These are phyloP conservation scores for Anguilla obscura DNA, from an alignment of 2,797 vertebrate species.

Conservation along the genomic window DNA sequence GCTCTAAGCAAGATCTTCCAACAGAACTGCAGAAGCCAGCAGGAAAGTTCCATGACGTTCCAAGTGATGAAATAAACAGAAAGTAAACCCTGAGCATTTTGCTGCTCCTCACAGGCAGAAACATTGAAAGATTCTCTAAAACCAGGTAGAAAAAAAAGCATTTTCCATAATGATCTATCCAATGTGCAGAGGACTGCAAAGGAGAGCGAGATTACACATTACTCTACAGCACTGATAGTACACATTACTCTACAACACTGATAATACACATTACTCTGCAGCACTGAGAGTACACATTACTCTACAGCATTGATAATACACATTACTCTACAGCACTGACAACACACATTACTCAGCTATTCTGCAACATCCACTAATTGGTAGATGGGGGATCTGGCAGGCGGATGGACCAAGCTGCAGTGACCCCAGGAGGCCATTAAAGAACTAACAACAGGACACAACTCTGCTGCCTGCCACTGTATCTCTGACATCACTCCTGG, in stretches of 20 bases:
- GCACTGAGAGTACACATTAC: too few species aligned
- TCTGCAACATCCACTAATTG: constrained; percentile 20
- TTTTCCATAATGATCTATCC: constrained; percentile 40
- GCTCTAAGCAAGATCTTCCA: background rate
- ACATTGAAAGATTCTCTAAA: constrained; percentile 29
- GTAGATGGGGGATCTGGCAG: constrained; percentile 13
- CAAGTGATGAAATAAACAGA: constrained; percentile 43
- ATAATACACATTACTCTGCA: too few species aligned
- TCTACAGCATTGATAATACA: background rate
- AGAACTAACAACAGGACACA: constrained; percentile 38
- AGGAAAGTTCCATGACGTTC: constrained; percentile 48
- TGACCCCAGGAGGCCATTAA: constrained; percentile 40
- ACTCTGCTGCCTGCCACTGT: constrained; percentile 35
- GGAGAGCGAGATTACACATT: background rate
- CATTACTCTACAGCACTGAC: background rate
- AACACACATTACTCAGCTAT: constrained; percentile 35
- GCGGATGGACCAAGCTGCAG: background rate
- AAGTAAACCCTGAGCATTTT: constrained; percentile 32
- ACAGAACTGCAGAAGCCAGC: constrained; percentile 36
- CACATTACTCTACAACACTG: too few species aligned
- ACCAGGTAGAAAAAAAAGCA: constrained; percentile 43
- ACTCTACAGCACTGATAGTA: too few species aligned
- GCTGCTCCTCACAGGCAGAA: background rate
- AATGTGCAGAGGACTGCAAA: constrained; percentile 12
- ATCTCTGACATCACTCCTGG: constrained; percentile 25